Evolutionary conservation across 2,888 invertebrate genomes (phyloP).

Genomic region (Nyleta sp.): DNA sequence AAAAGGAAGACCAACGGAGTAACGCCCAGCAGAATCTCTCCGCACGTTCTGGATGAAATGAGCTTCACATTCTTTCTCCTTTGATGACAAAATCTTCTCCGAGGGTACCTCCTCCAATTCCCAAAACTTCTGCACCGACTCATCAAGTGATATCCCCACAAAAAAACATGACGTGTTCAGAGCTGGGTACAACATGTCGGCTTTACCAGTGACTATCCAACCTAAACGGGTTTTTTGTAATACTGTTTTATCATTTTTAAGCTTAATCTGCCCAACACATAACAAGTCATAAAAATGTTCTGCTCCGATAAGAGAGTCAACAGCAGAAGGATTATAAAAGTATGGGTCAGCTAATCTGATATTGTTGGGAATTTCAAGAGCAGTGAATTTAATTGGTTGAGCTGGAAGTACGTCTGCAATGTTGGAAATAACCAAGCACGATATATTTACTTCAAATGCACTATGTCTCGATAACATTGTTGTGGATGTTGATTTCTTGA

Average conservation of each 20-base stretch:
- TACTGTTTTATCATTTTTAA: conserved; percentile 4
- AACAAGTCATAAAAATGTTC: conserved; percentile 44
- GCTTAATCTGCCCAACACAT: conserved; percentile 36
- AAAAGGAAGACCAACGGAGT: conserved; percentile 21
- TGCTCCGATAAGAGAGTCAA: conserved; percentile 48
- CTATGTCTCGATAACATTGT: conserved; percentile 36
- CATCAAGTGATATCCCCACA: background rate
- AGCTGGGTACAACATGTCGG: background rate
- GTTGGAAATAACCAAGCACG: conserved; percentile 41
- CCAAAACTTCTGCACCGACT: conserved; percentile 38
- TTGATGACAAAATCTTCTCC: conserved; percentile 3
- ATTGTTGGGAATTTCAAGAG: conserved; percentile 39
- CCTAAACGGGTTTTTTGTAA: conserved; percentile 51
- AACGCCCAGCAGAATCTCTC: conserved; percentile 47
- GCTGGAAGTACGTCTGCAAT: conserved; percentile 48
- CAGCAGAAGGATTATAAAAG: conserved; percentile 38
- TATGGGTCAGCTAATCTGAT: conserved; percentile 47
- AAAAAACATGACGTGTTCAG: background rate
- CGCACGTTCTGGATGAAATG: conserved; percentile 33
- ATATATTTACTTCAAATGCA: conserved; percentile 3
- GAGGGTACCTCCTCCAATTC: conserved; percentile 24
- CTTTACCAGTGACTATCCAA: conserved; percentile 37
- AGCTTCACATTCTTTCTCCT: conserved; percentile 59
- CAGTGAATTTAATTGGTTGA: conserved; percentile 15
- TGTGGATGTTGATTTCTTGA: conserved; percentile 23